phyloP scores from a whole-genome alignment of 2,888 invertebrate genomes.

The Drosophila borealis region DNA sequence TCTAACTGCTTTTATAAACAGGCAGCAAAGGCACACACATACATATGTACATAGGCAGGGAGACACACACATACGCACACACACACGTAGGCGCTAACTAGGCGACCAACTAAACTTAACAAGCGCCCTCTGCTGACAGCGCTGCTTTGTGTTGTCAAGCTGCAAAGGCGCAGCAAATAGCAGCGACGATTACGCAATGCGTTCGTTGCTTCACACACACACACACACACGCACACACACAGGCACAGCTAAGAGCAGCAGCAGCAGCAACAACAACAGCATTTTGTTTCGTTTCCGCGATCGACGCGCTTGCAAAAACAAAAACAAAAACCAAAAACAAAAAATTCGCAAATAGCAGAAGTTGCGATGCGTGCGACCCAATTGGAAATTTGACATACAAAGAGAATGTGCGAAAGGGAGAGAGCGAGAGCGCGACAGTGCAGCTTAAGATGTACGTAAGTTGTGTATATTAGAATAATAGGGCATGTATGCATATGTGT shows the following conservation, averaged over 20 bases:
- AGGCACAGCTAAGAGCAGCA: conserved; percentile 26
- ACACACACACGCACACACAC: conserved; percentile 17
- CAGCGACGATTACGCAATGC: conserved; percentile 75
- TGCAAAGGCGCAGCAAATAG: conserved; percentile 55
- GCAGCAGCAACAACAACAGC: conserved; percentile 26
- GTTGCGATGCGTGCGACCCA: conserved; percentile 69
- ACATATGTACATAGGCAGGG: conserved; percentile 1
- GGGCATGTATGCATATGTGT: no score
- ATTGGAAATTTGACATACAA: conserved; percentile 75
- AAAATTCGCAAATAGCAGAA: conserved; percentile 66
- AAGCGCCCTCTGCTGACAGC: conserved; percentile 51
- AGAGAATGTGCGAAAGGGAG: conserved; percentile 23
- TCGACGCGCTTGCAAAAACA: conserved; percentile 62
- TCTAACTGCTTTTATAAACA: conserved; percentile 63
- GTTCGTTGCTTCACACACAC: conserved; percentile 57
- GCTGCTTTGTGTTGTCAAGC: conserved; percentile 73
- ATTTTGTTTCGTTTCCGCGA: conserved; percentile 77
- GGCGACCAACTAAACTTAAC: conserved; percentile 60
- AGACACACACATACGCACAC: conserved; percentile 9
- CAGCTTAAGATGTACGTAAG: no score
- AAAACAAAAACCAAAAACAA: conserved; percentile 26
- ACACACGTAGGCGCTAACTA: conserved; percentile 52
- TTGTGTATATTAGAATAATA: neutral
- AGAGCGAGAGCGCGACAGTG: conserved; percentile 1
- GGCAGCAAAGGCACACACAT: conserved; percentile 7